phyloP scores from a whole-genome alignment of 1,140 invertebrate species.

The Samia ricini region DNA sequence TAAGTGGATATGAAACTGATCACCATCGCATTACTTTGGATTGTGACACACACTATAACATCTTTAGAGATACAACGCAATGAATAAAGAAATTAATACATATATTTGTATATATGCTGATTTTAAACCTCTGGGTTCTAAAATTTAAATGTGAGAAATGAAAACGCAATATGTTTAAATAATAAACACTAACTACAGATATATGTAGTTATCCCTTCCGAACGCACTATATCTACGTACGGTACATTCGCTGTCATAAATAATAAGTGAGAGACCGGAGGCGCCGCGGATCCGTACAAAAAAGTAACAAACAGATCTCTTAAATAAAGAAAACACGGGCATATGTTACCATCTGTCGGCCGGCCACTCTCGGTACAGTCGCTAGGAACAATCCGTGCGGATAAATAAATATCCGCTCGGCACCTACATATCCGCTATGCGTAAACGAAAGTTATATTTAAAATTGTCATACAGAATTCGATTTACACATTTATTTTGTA shows the following conservation, averaged over 20 bases:
- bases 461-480: slow-evolving; percentile 2
- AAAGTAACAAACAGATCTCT: slow-evolving; percentile 73
- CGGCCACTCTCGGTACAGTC: slow-evolving; percentile 29
- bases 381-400: slow-evolving; percentile 5
- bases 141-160: too few relatives aligned
- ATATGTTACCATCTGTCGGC: slow-evolving; percentile 72
- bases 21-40: too few relatives aligned
- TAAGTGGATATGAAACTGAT: too few relatives aligned
- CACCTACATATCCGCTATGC: slow-evolving; percentile 18
- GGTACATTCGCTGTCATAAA: slow-evolving; percentile 68
- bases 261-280: slow-evolving; percentile 72
- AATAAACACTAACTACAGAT: too few relatives aligned
- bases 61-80: too few relatives aligned
- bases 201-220: too few relatives aligned
- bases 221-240: too few relatives aligned
- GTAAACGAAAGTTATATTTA: slow-evolving; percentile 6
- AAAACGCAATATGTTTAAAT: too few relatives aligned
- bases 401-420: slow-evolving; percentile 40
- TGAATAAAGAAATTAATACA: too few relatives aligned
- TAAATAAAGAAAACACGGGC: slow-evolving; percentile 75
- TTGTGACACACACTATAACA: too few relatives aligned
- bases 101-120: too few relatives aligned
- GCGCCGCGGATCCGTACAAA: slow-evolving; percentile 70
- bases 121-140: too few relatives aligned
- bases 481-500: background rate